These are phyloP conservation scores for Melanotaenia trifasciata DNA, from an alignment of 2,797 vertebrate genomes.

Conservation along the genomic window DNA sequence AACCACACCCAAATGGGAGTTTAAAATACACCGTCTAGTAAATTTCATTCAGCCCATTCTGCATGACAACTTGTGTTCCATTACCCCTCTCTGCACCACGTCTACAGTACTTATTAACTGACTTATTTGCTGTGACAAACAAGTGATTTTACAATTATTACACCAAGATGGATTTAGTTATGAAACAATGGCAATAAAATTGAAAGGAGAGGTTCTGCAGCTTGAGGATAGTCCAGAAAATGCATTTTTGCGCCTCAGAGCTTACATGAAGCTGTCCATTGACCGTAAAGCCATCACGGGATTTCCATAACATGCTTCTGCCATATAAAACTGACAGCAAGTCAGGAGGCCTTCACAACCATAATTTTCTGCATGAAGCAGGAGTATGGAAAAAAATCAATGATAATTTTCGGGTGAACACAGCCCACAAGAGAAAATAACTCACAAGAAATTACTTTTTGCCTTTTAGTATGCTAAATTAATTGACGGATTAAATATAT, in stretches of 20 bases:
- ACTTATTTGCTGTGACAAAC: not conserved
- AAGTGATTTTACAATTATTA: not conserved
- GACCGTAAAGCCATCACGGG: constrained; percentile 34
- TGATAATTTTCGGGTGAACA: constrained; percentile 11
- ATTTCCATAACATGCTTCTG: constrained; percentile 20
- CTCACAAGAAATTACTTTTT: not conserved
- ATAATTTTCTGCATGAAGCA: not conserved
- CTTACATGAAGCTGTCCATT: constrained; percentile 19
- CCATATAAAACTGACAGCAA: constrained; percentile 10
- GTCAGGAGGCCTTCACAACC: constrained; percentile 16
- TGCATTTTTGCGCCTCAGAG: not conserved
- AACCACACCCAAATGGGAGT: constrained; percentile 68
- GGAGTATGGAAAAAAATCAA: not conserved
- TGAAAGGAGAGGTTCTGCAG: not conserved
- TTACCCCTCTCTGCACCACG: not conserved
- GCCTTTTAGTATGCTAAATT: not conserved
- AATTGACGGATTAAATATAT: not conserved
- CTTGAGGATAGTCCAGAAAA: not conserved
- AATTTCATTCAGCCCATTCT: not conserved
- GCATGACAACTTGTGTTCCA: not conserved
- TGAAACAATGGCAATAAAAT: not conserved
- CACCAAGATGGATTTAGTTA: not conserved
- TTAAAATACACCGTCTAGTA: constrained; percentile 30
- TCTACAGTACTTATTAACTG: not conserved
- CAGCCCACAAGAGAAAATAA: not conserved